Evolutionary conservation across 2,888 invertebrate species (phyloP), one percentile per base, ranked within the genome.

Genomic region (Meganola albula): DNA sequence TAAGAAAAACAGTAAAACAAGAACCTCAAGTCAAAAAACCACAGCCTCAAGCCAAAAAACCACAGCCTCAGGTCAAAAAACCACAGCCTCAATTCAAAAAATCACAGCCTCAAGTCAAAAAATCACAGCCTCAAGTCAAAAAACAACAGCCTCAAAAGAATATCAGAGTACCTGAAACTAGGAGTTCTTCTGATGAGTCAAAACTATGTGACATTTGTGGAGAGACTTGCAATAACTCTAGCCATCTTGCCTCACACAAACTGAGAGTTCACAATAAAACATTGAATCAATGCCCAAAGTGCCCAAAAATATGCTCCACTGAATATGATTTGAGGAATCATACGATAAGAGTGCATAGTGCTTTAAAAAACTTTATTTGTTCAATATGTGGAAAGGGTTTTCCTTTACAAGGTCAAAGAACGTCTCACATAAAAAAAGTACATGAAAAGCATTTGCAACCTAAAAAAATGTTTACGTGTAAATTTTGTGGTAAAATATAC

Each of bases 151-250:
- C n/a, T n/a, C n/a, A n/a, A n/a, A n/a, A n/a, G n/a, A n/a, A n/a
- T n/a, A n/a, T n/a, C n/a, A n/a, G n/a, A n/a, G n/a, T n/a, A n/a
- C n/a, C n/a, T n/a, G n/a, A n/a, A n/a, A n/a, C n/a, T n/a, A n/a
- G n/a, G n/a, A n/a, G n/a, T n/a, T n/a, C n/a, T n/a, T n/a, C n/a
- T n/a, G n/a, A n/a, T 6, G 49, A 56, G 10, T 54, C 54, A 13
- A 74, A 73, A 50, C 54, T 84, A 1, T 84, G 84, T 44, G 82
- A 82, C 36, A 41, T 75, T 0, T 84, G 84, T 38, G 84, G 84
- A 5, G 63, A 68, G 33, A 62, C 73, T 1, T 80, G 76, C 31
- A 61, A 62, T 30, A 59, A 44, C 3, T 58, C 58, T 29, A 70
- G 74, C 0, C 72, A 57, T 45, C 49, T 84, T 10, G 44, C 44